Evolutionary conservation across 2,113 vertebrate species (phyloP), one percentile per base, ranked within the genome.

Genomic region (Phaethon lepturus): DNA sequence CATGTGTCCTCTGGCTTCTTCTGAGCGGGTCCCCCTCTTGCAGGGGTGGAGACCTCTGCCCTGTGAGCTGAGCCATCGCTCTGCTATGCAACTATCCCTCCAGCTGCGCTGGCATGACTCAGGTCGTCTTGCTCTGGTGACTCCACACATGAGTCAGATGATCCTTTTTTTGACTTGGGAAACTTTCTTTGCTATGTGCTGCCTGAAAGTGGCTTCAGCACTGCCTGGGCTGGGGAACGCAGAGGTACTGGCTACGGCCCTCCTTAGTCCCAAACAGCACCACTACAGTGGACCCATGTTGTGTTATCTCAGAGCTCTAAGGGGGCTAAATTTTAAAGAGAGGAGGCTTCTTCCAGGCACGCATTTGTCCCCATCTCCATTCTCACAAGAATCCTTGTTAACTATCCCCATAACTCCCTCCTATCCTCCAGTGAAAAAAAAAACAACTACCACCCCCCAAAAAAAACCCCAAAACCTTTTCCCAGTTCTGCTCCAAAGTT

Each of bases 101-200:
- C 56, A 83, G 81, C 63, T 87, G 40, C 0, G 5, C 67, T 26
- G 26, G 49, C 56, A 59, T 81, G 68, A 68, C 49, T 63, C 63
- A 71, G 75, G 96, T 90, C 18, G 7, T 63, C 83, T 60, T 40
- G 86, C 90, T 87, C 93, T 33, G 16, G 29, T 88, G 71, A 86
- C 83, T 95, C 73, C 52, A 58, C 6, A 53, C 33, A 3, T 0
- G 5, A 94, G 50, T 75, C 58, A 76, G 18, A 78, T 28, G 16
- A 66, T 11, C 62, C 8, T 0, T 9, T 79, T 97, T 90, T 33
- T 50, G 29, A 81, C 38, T 55, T 80, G 58, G 26, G 72, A 94
- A 79, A 64, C 38, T 59, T 87, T 62, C 60, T 93, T 88, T 72
- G 40, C 56, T 78, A 64, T 2, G 17, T 63, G 56, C 64, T 82